A percentile compares a stretch with the other conserved stretches of the same genome.
Evolutionary conservation across 2,888 invertebrate species (phyloP).

Genomic region (Athalia rosae): DNA sequence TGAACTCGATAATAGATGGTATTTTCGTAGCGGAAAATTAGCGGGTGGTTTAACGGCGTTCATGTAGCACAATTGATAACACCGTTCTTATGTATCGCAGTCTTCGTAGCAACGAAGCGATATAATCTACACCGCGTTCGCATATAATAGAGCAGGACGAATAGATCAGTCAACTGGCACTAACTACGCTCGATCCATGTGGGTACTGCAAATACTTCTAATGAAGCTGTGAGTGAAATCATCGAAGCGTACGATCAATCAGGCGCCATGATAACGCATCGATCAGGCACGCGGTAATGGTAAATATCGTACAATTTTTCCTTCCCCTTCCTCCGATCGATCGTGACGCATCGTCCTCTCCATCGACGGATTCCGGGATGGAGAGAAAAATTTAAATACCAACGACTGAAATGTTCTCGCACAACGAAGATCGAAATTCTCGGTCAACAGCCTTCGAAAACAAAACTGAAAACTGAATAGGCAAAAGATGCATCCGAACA

Average conservation of each 20-base stretch:
- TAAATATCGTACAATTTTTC: not conserved
- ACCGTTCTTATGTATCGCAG: not conserved
- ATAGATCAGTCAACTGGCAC: constrained; percentile 13
- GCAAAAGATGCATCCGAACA: no score
- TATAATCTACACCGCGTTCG: constrained; percentile 18
- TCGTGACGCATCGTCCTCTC: no score
- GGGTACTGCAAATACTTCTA: constrained; percentile 22
- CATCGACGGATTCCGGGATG: no score
- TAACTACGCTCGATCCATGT: constrained; percentile 7
- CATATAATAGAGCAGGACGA: constrained; percentile 14
- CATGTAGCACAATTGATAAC: constrained; percentile 12
- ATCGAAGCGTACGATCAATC: constrained; percentile 1
- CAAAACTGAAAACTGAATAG: no score
- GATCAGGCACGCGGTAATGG: not conserved
- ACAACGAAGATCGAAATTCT: no score
- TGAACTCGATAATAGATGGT: no score
- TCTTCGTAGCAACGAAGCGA: not conserved
- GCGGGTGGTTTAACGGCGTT: no score
- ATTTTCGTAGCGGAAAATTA: no score
- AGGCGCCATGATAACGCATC: constrained; percentile 17
- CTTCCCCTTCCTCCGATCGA: no score
- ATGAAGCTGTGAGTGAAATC: constrained; percentile 36
- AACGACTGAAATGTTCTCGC: no score
- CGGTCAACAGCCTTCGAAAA: no score
- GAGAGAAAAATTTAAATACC: no score